These are phyloP conservation scores for Neofelis nebulosa DNA, from an alignment of 2,113 vertebrate genomes.

Conservation along the genomic window DNA sequence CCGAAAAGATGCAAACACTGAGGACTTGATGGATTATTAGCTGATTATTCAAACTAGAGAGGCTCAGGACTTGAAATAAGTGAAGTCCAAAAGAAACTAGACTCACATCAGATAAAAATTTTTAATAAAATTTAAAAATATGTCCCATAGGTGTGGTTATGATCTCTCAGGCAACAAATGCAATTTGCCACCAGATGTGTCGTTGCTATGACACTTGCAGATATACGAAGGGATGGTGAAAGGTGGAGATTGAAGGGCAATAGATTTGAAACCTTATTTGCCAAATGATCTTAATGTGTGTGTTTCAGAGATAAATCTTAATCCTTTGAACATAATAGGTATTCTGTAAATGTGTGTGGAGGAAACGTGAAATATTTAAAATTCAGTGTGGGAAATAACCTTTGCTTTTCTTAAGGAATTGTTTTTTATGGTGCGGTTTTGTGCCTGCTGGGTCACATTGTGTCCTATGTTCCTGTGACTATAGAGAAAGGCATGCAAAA, in stretches of 20 bases:
- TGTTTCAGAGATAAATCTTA: slow-evolving; percentile 12
- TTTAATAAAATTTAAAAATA: slow-evolving; percentile 51
- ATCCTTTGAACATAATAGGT: not conserved
- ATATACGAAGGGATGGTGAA: not conserved
- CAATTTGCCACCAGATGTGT: not conserved
- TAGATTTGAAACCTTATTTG: not conserved
- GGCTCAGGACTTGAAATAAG: not conserved
- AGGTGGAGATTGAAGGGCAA: not conserved
- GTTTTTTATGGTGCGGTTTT: not conserved
- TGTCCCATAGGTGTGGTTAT: slow-evolving; percentile 9
- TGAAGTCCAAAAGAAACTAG: slow-evolving; percentile 40
- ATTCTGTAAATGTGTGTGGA: not conserved
- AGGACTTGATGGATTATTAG: not conserved
- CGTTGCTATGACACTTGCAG: slow-evolving; percentile 11
- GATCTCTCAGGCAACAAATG: slow-evolving; percentile 12
- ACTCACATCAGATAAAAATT: slow-evolving; percentile 23
- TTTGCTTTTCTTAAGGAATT: not conserved
- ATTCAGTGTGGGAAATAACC: not conserved
- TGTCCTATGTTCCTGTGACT: slow-evolving; percentile 35
- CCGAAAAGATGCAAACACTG: not conserved
- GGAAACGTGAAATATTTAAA: slow-evolving; percentile 33
- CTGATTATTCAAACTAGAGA: not conserved
- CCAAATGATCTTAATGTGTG: slow-evolving; percentile 25
- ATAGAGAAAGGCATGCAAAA: not conserved
- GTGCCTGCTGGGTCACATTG: not conserved